Percentiles rank a stretch among this genome's conserved stretches.
These are phyloP conservation scores for Nemotelus nigrinus DNA, from an alignment of 2,888 invertebrate genomes.

Conservation along the genomic window DNA sequence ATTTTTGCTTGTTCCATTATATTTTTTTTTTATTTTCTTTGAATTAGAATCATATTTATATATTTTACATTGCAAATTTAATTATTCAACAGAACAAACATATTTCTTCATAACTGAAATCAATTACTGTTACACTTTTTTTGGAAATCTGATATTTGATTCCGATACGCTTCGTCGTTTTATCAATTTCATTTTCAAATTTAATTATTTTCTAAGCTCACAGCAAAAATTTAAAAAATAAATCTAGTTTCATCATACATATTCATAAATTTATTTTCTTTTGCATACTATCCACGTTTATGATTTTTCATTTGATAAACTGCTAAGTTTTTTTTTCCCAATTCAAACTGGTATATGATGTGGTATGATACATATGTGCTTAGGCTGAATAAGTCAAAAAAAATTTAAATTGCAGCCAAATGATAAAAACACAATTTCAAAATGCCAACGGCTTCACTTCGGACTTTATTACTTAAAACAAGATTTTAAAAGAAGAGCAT, in stretches of 20 bases:
- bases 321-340: neutral
- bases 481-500: neutral
- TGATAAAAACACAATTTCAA: neutral
- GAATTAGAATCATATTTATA: conserved; percentile 34
- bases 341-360: neutral
- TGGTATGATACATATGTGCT: neutral
- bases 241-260: neutral
- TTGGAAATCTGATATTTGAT: neutral
- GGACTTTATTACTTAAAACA: neutral
- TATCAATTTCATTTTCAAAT: conserved; percentile 5
- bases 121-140: conserved; percentile 10
- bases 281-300: neutral
- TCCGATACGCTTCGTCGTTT: neutral
- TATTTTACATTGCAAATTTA: conserved; percentile 37
- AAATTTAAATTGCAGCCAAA: neutral
- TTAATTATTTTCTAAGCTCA: conserved; percentile 35
- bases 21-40: neutral
- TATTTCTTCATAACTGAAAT: neutral
- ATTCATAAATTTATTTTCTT: neutral
- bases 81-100: conserved; percentile 29
- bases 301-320: neutral
- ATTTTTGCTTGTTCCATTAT: conserved; percentile 5
- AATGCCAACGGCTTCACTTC: conserved; percentile 8
- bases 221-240: conserved; percentile 36
- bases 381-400: neutral